A percentile compares a stretch with the other conserved stretches of the same genome.
Conservation (phyloP, 2,888 invertebrate species). For the Mimas tiliae region DNA sequence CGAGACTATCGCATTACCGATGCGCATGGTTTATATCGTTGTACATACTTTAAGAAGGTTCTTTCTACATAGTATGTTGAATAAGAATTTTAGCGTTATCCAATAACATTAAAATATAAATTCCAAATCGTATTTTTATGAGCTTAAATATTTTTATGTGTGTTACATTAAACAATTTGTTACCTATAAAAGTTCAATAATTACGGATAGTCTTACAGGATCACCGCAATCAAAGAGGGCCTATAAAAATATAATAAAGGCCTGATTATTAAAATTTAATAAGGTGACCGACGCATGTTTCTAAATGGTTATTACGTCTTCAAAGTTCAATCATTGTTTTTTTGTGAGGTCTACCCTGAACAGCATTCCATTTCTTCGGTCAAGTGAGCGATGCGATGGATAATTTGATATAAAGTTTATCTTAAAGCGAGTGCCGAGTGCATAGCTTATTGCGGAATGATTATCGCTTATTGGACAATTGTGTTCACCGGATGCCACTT, state of each 20-base stretch:
- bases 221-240: slow-evolving; percentile 22
- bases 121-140: slow-evolving; percentile 2
- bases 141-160: slow-evolving; percentile 12
- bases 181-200: slow-evolving; percentile 22
- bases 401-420: slow-evolving; percentile 38
- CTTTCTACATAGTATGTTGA: too few relatives aligned
- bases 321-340: slow-evolving; percentile 41
- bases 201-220: slow-evolving; percentile 19
- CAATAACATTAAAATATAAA: neutral
- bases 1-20: too few relatives aligned
- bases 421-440: slow-evolving; percentile 34
- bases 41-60: too few relatives aligned
- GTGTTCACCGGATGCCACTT: slow-evolving; percentile 65
- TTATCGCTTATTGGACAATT: slow-evolving; percentile 64
- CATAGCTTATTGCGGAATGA: slow-evolving; percentile 38
- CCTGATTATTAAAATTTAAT: slow-evolving; percentile 36
- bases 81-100: slow-evolving; percentile 1
- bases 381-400: slow-evolving; percentile 37
- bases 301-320: slow-evolving; percentile 43
- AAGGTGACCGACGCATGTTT: slow-evolving; percentile 38
- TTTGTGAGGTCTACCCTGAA: slow-evolving; percentile 34
- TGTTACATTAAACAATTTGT: slow-evolving; percentile 23
- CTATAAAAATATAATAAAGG: slow-evolving; percentile 27
- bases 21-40: too few relatives aligned
- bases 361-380: slow-evolving; percentile 48